Base-by-base conservation (phyloP, 2,888 invertebrate species). In the Diaprepes abbreviatus region DNA sequence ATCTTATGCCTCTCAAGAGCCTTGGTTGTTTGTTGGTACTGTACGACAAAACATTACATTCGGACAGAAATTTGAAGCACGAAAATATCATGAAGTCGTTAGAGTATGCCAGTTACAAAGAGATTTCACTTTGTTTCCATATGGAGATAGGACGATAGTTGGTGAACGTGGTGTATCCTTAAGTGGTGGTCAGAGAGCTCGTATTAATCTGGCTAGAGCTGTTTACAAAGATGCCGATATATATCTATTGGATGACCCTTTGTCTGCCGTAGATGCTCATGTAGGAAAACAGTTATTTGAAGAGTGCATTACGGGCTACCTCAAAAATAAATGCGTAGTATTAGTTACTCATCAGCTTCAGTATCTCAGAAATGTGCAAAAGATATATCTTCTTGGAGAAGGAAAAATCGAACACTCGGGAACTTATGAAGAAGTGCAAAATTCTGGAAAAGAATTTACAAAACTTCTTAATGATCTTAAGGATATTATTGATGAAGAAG, bases 1-100 rank as follows among this genome's bases (percentile, higher is more conserved):
- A 0, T 90, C 91, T 0, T 96, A 95, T 80, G 92, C 93, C 0
- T 90, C 93, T 52, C 94, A 95, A 82, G 92, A 94, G 80, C 92
- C 95, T 0, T 96, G 95, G 95, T 80, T 92, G 0, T 92, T 92
- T 78, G 90, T 90, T 63, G 91, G 90, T 14, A 93, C 93, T 72
- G 90, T 98, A 0, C 87, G 93, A n/a, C 95, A 97, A 79, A 98
- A 98, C 83, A 94, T 98, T 73, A 83, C 95, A 1, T 97, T 98
- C 83, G 97, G 96, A 0, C 89, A 88, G 79, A 85, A 88, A 73
- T 91, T 89, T 89, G 90, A 91, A 75, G 85, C 88, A 21, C 86
- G 88, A 24, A 87, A 89, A 14, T 92, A 87, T 82, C 91, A 87
- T 82, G 85, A 89, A 68, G 90, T 90, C 31, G 85, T 94, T 1